Conservation (phyloP, 2,797 vertebrate genomes). For the Cirrhinus mrigala region DNA sequence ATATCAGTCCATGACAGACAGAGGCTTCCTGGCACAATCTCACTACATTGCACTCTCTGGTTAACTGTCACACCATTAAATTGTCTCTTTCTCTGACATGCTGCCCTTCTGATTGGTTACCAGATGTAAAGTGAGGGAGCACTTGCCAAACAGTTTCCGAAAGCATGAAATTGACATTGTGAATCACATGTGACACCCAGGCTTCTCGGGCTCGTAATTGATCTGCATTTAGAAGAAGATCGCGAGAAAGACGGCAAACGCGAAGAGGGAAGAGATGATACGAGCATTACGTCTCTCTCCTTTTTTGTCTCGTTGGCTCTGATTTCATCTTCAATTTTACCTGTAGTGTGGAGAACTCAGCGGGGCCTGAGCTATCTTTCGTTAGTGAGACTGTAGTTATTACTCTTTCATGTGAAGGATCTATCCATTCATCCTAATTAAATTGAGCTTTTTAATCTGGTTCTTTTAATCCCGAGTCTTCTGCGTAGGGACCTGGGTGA, state of each 20-base stretch:
- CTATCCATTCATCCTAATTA: constrained; percentile 86
- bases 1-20: constrained; percentile 92
- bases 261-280: constrained; percentile 57
- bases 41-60: constrained; percentile 85
- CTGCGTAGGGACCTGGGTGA: constrained; percentile 81
- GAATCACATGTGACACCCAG: constrained; percentile 96
- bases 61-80: constrained; percentile 97
- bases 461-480: constrained; percentile 85
- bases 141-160: constrained; percentile 94
- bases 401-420: constrained; percentile 83
- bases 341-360: constrained; percentile 79
- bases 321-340: constrained; percentile 85
- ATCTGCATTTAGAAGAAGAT: constrained; percentile 87
- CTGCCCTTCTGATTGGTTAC: constrained; percentile 95
- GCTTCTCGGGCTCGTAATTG: constrained; percentile 95
- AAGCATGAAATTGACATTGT: constrained; percentile 99
- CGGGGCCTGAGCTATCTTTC: constrained; percentile 77
- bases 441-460: constrained; percentile 87
- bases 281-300: constrained; percentile 29
- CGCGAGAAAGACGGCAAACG: constrained; percentile 72
- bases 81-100: constrained; percentile 86
- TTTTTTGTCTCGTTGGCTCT: constrained; percentile 64
- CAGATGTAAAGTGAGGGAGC: constrained; percentile 94
- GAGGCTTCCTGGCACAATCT: constrained; percentile 81
- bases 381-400: constrained; percentile 83